Base-by-base conservation (phyloP, 2,888 invertebrate species). In the Drosophila incognita region DNA sequence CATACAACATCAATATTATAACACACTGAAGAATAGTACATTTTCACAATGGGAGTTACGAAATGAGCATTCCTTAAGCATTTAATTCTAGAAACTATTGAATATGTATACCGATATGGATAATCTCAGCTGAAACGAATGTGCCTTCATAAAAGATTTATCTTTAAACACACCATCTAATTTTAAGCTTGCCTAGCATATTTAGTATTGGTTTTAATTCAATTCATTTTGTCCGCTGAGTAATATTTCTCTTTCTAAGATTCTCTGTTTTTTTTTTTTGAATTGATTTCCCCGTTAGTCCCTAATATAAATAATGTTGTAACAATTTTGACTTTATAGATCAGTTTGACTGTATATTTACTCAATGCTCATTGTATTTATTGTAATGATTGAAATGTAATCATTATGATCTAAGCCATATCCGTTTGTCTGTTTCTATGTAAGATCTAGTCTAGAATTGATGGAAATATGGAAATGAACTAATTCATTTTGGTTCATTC, bases 381-480 rank as follows among this genome's bases (percentile, higher is more conserved):
- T 31, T 1, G 33, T 52, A 29, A 33, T 29, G 29, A 40, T 57
- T 21, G 29, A 15, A 56, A 56, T 40, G 8, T 4, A 8, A 57
- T 40, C 40, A 40, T 29, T 40, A n/a, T n/a, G n/a, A 31, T 21
- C 21, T 21, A 31, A 42, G 57, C 57, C 57, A 57, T 57, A 56
- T 42, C 21, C 29, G 57, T 57, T 57, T 57, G 57, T 42, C 57
- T 42, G 57, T 57, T 42, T 42, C 21, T 21, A 42, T 57, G 21
- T 31, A 57, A 42, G 57, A 57, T 57, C 57, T 57, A 57, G 57
- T 57, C 57, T 57, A 42, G 21, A 31, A 21, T 57, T 42, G 21
- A 21, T 31, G n/a, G 10, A 40, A n/a, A 6, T 42, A 42, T 40
- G n/a, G 10, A 57, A n/a, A 6, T 57, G 5, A 57, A 21, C 38